These are phyloP conservation scores for Monochamus saltuarius DNA, from an alignment of 1,140 invertebrate genomes.

Conservation along the genomic window DNA sequence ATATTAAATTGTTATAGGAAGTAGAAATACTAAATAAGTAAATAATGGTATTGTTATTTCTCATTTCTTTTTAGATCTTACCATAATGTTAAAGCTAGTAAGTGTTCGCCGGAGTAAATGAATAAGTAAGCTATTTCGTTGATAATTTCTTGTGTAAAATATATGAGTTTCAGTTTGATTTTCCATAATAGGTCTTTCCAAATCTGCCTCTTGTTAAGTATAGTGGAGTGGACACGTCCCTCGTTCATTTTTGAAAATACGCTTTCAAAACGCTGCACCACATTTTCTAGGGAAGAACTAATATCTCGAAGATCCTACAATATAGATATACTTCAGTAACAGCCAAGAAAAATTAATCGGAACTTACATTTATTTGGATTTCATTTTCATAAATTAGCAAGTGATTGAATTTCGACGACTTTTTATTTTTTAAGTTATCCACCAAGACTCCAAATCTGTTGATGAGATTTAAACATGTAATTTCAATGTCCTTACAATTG, in stretches of 20 bases:
- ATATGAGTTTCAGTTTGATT: slow-evolving; percentile 45
- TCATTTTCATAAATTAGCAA: slow-evolving; percentile 19
- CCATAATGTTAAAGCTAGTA: slow-evolving; percentile 44
- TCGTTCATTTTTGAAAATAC: slow-evolving; percentile 26
- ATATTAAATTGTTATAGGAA: slow-evolving; percentile 36
- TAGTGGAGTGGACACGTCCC: slow-evolving; percentile 8
- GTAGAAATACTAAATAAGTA: slow-evolving; percentile 36
- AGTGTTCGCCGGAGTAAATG: slow-evolving; percentile 41
- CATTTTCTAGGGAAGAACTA: slow-evolving; percentile 20
- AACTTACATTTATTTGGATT: slow-evolving; percentile 11
- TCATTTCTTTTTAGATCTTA: slow-evolving; percentile 23
- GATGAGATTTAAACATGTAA: slow-evolving; percentile 28
- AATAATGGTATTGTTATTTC: slow-evolving; percentile 10
- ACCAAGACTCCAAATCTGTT: slow-evolving; percentile 26
- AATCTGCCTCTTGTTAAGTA: slow-evolving; percentile 34
- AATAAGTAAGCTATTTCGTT: slow-evolving; percentile 41
- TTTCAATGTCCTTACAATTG: slow-evolving; percentile 39
- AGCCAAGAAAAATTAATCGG: background rate
- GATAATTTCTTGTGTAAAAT: slow-evolving; percentile 43
- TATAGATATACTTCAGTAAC: background rate
- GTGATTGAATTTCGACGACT: slow-evolving; percentile 22
- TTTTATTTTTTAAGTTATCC: slow-evolving; percentile 30
- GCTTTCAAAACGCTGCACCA: slow-evolving; percentile 23
- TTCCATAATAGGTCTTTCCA: slow-evolving; percentile 41
- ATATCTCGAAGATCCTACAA: slow-evolving; percentile 39